A percentile compares a stretch with the other conserved stretches of the same genome.
phyloP scores from a whole-genome alignment of 1,140 invertebrate genomes.

The Campoletis sonorensis region DNA sequence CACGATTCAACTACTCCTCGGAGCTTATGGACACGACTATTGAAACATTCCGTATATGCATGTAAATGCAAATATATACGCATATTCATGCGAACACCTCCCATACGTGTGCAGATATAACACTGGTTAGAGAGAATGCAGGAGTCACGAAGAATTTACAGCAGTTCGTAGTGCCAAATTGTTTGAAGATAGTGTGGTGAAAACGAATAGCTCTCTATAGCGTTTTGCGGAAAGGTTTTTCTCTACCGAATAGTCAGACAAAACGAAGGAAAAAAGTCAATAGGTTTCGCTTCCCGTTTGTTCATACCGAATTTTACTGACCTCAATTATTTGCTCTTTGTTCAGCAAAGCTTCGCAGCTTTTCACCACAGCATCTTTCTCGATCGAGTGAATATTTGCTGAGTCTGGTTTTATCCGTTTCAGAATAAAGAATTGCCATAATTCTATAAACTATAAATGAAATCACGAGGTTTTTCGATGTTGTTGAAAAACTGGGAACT shows the following conservation, averaged over 20 bases:
- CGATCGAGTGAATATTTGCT: too few species aligned
- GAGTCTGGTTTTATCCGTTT: too few species aligned
- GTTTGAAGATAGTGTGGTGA: conserved; percentile 3
- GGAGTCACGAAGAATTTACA: neutral
- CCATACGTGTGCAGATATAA: neutral
- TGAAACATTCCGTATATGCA: neutral
- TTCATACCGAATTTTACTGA: neutral
- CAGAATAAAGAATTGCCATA: too few species aligned
- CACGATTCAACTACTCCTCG: too few species aligned
- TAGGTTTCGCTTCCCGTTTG: neutral
- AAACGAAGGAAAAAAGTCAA: neutral
- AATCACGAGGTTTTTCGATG: too few species aligned
- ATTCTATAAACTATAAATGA: too few species aligned
- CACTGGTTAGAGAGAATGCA: neutral
- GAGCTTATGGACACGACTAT: too few species aligned
- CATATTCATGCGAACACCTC: neutral
- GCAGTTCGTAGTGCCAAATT: neutral
- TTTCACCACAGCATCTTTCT: too few species aligned
- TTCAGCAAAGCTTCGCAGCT: neutral
- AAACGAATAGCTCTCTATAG: neutral
- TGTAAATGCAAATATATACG: too few species aligned
- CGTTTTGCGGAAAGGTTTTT: neutral
- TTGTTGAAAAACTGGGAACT: too few species aligned
- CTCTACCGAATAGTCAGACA: neutral
- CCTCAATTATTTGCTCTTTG: neutral